These are phyloP conservation scores for Suillia variegata DNA, from an alignment of 2,888 invertebrate genomes.

Conservation along the genomic window DNA sequence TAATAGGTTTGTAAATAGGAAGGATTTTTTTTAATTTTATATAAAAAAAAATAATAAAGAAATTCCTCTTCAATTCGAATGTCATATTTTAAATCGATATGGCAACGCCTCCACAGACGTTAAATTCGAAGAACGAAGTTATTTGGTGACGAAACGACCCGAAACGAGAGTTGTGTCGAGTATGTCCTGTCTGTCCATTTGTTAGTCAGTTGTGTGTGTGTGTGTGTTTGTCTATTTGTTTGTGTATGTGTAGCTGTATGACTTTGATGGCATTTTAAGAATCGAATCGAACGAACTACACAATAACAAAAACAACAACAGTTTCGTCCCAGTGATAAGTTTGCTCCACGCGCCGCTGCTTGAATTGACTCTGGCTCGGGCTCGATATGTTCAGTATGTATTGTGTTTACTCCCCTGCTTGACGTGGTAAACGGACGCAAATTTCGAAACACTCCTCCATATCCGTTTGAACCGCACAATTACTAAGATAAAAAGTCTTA, in stretches of 20 bases:
- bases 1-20: too few relatives aligned
- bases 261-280: conserved; percentile 12
- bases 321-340: conserved; percentile 20
- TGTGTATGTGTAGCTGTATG: background rate
- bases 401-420: conserved; percentile 57
- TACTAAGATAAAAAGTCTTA: conserved; percentile 7
- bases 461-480: conserved; percentile 22
- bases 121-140: too few relatives aligned
- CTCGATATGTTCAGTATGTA: conserved; percentile 51
- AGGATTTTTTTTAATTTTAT: too few relatives aligned
- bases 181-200: conserved; percentile 14
- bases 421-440: conserved; percentile 47
- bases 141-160: too few relatives aligned
- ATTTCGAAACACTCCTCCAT: conserved; percentile 25
- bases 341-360: conserved; percentile 23
- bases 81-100: too few relatives aligned
- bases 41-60: too few relatives aligned
- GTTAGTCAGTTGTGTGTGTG: too few relatives aligned
- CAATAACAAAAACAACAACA: conserved; percentile 9
- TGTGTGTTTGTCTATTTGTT: too few relatives aligned
- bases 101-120: too few relatives aligned
- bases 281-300: conserved; percentile 3
- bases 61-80: too few relatives aligned
- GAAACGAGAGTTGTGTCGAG: conserved; percentile 8
- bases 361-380: conserved; percentile 8